Percentiles rank a stretch among this genome's conserved stretches.
phyloP scores from a whole-genome alignment of 1,140 invertebrate genomes.

The Spodoptera litura region DNA sequence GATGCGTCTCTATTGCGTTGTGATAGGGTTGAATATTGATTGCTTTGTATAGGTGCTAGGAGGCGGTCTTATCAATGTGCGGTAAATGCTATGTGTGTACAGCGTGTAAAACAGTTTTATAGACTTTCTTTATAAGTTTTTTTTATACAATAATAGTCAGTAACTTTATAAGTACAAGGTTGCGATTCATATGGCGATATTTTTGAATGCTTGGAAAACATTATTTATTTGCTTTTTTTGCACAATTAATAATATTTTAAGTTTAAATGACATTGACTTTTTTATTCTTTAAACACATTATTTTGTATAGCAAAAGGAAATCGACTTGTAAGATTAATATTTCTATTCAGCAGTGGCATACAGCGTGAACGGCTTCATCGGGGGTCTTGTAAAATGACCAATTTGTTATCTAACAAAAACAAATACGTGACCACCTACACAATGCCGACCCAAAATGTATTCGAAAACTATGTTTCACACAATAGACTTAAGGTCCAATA shows the following conservation, averaged over 20 bases:
- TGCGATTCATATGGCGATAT: too few relatives aligned
- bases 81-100: conserved; percentile 70
- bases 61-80: conserved; percentile 53
- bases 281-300: too few relatives aligned
- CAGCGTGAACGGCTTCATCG: conserved; percentile 64
- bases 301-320: too few relatives aligned
- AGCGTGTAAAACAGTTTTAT: conserved; percentile 70
- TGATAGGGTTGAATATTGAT: conserved; percentile 53
- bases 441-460: conserved; percentile 28
- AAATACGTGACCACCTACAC: conserved; percentile 78
- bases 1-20: conserved; percentile 29
- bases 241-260: too few relatives aligned
- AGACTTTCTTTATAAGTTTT: conserved; percentile 60
- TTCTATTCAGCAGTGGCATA: conserved; percentile 18
- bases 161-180: too few relatives aligned
- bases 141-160: too few relatives aligned
- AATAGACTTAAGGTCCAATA: conserved; percentile 51
- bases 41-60: conserved; percentile 26
- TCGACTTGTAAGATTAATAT: conserved; percentile 18
- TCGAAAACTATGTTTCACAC: conserved; percentile 52
- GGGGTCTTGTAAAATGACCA: conserved; percentile 73
- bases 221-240: too few relatives aligned
- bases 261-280: too few relatives aligned
- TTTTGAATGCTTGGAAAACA: too few relatives aligned
- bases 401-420: conserved; percentile 80